Evolutionary conservation across 2,797 vertebrate species (phyloP), one percentile per base, ranked within the genome.

Genomic region (Coracias cyanogaster): DNA sequence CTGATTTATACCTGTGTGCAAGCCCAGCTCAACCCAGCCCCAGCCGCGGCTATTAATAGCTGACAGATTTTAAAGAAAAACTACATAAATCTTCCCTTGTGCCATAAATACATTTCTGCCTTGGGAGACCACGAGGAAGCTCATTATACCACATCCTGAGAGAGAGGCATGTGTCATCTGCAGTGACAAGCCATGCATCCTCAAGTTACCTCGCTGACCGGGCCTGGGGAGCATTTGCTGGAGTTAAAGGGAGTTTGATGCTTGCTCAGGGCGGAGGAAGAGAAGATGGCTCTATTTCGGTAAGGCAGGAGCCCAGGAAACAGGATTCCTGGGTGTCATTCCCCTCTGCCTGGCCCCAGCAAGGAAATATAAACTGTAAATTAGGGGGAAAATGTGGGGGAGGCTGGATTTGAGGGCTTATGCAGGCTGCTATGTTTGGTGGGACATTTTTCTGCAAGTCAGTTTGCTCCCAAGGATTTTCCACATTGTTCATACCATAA

Each of bases 131-230:
- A 97, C 94, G 93, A 92, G 97, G 95, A 72, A 97, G 97, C 96
- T 98, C 97, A 98, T 98, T 98, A 98, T 95, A 96, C 97, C 97
- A 97, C 97, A 98, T 97, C 97, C 98, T 97, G 97, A 97, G 97
- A 97, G 95, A 97, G 97, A 96, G 87, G 95, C 96, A 97, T 96
- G 97, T 97, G 97, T 97, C 97, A 97, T 97, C 96, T 12, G 24
- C 52, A 87, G 90, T 98, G 97, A 98, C 97, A 98, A 95, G 96
- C 96, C 29, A 51, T 79, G 96, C 96, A 97, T 97, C 97, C 98
- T 98, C 92, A 93, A 86, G 96, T 97, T 91, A 97, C 96, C 97
- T 90, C 74, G 37, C 85, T 1, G 65, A 93, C 94, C n/a, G 4
- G 96, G 94, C 92, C 94, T 29, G 54, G 77, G 90, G 87, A 91